phyloP scores from a whole-genome alignment of 2,888 invertebrate species.

The Aphodius sticticus region DNA sequence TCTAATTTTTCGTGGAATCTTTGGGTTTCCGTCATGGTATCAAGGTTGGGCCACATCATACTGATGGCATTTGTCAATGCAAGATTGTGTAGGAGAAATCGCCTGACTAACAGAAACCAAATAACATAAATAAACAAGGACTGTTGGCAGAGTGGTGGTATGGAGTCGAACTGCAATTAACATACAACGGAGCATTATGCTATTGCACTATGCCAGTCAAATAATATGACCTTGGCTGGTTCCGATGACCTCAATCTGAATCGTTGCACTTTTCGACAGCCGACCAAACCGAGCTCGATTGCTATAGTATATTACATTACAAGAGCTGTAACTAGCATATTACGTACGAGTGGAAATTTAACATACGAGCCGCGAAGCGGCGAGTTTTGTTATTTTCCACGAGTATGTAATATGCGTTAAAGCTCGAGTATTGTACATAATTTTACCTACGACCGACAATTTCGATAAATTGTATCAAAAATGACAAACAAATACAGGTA shows the following conservation, averaged over 20 bases:
- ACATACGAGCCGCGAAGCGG: too few species aligned
- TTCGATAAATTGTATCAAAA: too few species aligned
- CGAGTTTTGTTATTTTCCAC: too few species aligned
- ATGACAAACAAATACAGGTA: too few species aligned
- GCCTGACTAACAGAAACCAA: background rate
- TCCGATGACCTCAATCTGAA: conserved; percentile 60
- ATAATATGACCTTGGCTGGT: conserved; percentile 57
- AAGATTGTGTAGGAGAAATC: background rate
- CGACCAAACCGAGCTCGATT: background rate
- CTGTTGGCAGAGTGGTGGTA: background rate
- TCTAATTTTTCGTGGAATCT: too few species aligned
- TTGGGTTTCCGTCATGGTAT: background rate
- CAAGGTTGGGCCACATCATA: background rate
- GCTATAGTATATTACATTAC: too few species aligned
- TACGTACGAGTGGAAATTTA: too few species aligned
- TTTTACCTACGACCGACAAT: too few species aligned
- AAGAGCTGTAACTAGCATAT: too few species aligned
- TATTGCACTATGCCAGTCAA: conserved; percentile 45
- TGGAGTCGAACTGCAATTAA: conserved; percentile 28
- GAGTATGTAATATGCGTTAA: too few species aligned
- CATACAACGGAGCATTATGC: conserved; percentile 22
- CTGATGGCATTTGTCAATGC: background rate
- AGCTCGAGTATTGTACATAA: too few species aligned
- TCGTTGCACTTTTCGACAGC: conserved; percentile 55
- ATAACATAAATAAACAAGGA: background rate